Base-by-base conservation (phyloP, 2,888 invertebrate genomes). In the Eupithecia subfuscata region DNA sequence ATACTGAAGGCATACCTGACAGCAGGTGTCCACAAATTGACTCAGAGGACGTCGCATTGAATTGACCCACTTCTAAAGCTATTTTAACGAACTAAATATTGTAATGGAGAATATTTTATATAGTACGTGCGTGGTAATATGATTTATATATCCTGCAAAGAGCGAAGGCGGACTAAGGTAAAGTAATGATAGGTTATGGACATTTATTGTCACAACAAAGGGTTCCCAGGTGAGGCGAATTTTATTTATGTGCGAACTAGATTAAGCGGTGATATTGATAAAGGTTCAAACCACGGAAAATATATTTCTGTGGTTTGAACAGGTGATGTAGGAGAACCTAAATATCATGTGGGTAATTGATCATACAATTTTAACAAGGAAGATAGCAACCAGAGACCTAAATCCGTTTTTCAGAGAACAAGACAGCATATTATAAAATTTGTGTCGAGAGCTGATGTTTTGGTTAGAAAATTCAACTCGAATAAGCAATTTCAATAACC, bases 101-200 rank as follows among this genome's bases (percentile, higher is more conserved):
- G 63, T 70, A 73, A 68, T 74, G 69, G 34, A 73, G 70, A 65
- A 56, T 73, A 71, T 71, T 71, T 76, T 64, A 45, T 71, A 71
- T 70, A 8, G 1, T 37, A 72, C 52, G 45, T 73, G 70, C 70
- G 72, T 70, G 74, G 64, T 74, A 34, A 73, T 70, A 70, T 77
- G 70, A 73, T 75, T 73, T 75, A 77, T 70, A 64, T 69, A 75
- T 74, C 75, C 75, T 70, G 77, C 25, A 63, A 22, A 70, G 45
- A 43, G 6, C 43, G 16, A 68, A 68, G 68, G 68, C 68, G 68
- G 40, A 37, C 65, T n/a, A 5, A 37, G 43, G 6, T 40, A 37
- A 65, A 37, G 4, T 82, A 74, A 84, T 82, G 45, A 68, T 48
- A 73, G 60, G 60, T 63, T 70, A 79, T 82, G 63, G 40, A 73